Evolutionary conservation across 2,888 invertebrate genomes (phyloP), one percentile per base, ranked within the genome.

Genomic region (Fissipunctia ypsillon): DNA sequence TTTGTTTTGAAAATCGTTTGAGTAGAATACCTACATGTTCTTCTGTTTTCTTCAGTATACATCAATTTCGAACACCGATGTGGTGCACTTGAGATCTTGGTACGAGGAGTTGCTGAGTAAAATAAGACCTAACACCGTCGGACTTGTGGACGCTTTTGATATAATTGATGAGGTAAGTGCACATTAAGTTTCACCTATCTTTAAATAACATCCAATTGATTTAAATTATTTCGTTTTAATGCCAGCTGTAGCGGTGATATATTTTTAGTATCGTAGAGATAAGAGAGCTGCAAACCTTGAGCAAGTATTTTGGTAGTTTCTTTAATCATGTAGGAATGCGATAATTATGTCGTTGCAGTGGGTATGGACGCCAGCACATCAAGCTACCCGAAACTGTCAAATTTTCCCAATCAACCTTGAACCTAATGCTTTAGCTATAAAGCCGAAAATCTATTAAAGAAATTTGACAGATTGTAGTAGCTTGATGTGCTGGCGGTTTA

Each of bases 81-180:
- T 97, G 3, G 94, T 95, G 4, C 86, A 93, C 0, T 86, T 99
- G 41, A 97, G 98, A 88, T 89, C 91, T 14, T 97, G 97, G 93
- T 95, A 98, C 77, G 98, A 98, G 88, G 95, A 97, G 31, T 94
- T 98, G 45, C 95, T 99, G 73, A 93, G 93, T 1, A 95, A 96
- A 63, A 95, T 99, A 41, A 97, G 99, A 81, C 98, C 98, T 0
- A 98, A 99, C 90, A 99, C 99, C 0, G 98, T 99, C 0, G 97
- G 98, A 2, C 96, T 99, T 67, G 99, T 99, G 0, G 99, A 99
- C 93, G 97, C 98, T 31, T 99, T 99, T 90, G 99, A 99, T 91
- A 97, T 98, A 56, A 96, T 97, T 25, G 99, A 99, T 90, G 97
- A 97, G 85, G 97, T 98, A 83, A 88, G 86, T 56, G 31, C 3